These are phyloP conservation scores for Neogobius melanostomus DNA, from an alignment of 2,113 vertebrate genomes.

Conservation along the genomic window DNA sequence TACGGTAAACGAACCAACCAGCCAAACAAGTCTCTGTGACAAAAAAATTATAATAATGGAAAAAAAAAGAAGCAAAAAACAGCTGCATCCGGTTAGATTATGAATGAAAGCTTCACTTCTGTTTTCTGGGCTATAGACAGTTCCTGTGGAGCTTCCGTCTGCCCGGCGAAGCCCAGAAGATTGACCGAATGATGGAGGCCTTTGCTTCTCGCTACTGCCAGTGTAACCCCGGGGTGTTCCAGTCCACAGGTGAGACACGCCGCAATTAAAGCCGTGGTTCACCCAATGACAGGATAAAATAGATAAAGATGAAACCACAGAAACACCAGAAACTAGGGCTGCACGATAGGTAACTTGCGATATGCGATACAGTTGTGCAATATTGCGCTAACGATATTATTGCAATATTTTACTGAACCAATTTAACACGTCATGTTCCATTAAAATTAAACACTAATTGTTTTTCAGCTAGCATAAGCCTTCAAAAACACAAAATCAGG, in stretches of 20 bases:
- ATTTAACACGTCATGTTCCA: no score
- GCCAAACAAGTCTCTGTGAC: not conserved
- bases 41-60: not conserved
- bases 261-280: not conserved
- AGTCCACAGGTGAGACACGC: slow-evolving; percentile 89
- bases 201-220: slow-evolving; percentile 96
- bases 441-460: no score
- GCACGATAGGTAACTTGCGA: no score
- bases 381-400: no score
- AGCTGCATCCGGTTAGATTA: not conserved
- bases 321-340: no score
- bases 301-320: no score
- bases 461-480: no score
- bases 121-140: slow-evolving; percentile 76
- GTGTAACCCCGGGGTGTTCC: slow-evolving; percentile 96
- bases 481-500: no score
- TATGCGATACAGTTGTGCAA: no score
- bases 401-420: no score
- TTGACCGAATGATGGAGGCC: slow-evolving; percentile 98
- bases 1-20: slow-evolving; percentile 80
- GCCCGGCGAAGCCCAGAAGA: slow-evolving; percentile 97
- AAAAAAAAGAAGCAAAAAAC: no score
- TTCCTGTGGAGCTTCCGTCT: slow-evolving; percentile 98
- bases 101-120: not conserved
- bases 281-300: no score